Evolutionary conservation across 2,113 vertebrate species (phyloP).

Genomic region (Kryptolebias marmoratus): DNA sequence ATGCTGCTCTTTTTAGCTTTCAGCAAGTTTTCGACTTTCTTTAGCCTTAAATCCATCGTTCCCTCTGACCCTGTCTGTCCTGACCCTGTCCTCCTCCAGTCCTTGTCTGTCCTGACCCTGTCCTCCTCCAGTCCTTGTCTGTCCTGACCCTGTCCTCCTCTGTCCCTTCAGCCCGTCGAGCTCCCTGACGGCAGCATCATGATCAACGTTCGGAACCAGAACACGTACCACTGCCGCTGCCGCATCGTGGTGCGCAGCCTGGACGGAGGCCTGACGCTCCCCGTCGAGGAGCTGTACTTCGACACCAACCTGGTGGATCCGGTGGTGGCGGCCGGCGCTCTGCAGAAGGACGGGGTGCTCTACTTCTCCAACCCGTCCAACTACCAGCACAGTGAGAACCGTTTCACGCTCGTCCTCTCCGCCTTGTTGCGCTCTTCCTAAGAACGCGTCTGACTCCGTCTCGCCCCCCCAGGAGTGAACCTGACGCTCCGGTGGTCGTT

Average conservation of each 20-base stretch:
- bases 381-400: constrained; percentile 56
- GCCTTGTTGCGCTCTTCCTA: no score
- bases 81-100: no score
- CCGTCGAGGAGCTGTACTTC: constrained; percentile 82
- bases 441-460: no score
- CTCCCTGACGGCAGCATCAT: constrained; percentile 86
- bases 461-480: constrained; percentile 81
- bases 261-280: constrained; percentile 83
- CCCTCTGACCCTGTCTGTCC: no score
- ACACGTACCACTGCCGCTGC: constrained; percentile 90
- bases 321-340: constrained; percentile 85
- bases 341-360: constrained; percentile 84
- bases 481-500: constrained; percentile 89
- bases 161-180: constrained; percentile 83
- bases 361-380: constrained; percentile 89
- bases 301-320: constrained; percentile 87
- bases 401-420: no score
- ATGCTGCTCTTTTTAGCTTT: no score
- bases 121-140: no score
- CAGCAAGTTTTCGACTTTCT: no score
- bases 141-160: background rate
- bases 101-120: no score
- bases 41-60: no score
- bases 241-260: constrained; percentile 85
- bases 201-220: constrained; percentile 90